Evolutionary conservation across 1,140 invertebrate genomes (phyloP), one percentile per base, ranked within the genome.

Genomic region (Helicoverpa armigera): DNA sequence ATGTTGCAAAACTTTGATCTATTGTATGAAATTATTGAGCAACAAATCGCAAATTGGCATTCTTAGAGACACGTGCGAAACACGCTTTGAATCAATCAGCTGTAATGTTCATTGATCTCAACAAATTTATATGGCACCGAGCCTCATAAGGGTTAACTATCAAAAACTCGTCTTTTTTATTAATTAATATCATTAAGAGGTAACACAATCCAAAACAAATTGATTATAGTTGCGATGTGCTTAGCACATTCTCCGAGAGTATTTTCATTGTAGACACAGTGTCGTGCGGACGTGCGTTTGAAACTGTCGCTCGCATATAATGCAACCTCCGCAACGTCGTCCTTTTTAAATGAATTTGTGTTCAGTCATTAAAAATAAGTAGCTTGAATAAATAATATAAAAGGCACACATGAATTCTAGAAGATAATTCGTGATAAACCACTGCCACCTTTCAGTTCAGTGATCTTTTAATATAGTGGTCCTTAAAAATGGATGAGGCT

Each of bases 401-500:
- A 18, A 69, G 23, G 31, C 29, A 61, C 13, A 12, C 23, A 61
- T 23, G 18, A 43, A n/a, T 43, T 14, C 2, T 10, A 43, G n/a
- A 69, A 69, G 18, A 69, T 48, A 23, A 18, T 63, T 31, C 18
- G 29, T n/a, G 61, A 16, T 18, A 16, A 16, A 9, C 9, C 43
- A 50, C 12, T 13, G 43, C 16, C 16, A 50, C 13, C 43, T 51
- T 23, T 18, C 3, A 14, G 56, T 43, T 43, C 35, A 43, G 35
- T 43, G 35, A 43, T 9, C 35, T 58, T 58, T 58, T 23, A 50
- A 50, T 54, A 31, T 29, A 14, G 48, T 72, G 50, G 12, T 12
- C 14, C 43, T 58, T 58, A 60, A 90, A 85, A 84, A 94, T 94
- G 93, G 93, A 94, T 85, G 93, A 94, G 72, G 93, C 92, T 18